Evolutionary conservation across 2,797 vertebrate genomes (phyloP).

Genomic region (Hypotaenidia philippensis): DNA sequence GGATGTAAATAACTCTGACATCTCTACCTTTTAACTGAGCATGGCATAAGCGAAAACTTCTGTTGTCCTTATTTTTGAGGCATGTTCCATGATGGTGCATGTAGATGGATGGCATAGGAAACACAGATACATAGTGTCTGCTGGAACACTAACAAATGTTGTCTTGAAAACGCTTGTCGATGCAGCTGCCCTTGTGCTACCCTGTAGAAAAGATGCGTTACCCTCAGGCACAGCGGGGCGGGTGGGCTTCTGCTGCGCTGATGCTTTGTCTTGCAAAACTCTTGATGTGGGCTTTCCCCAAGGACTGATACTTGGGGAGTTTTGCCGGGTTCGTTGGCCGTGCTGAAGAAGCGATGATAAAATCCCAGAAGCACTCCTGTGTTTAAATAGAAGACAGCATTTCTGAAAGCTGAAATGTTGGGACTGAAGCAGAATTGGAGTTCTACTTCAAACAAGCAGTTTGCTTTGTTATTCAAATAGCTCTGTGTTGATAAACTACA

Average conservation of each 20-base stretch:
- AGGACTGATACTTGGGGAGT: background rate
- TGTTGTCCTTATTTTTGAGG: background rate
- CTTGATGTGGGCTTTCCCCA: background rate
- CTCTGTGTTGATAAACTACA: background rate
- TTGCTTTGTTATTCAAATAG: background rate
- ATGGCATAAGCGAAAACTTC: background rate
- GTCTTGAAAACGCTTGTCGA: background rate
- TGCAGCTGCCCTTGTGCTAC: rapidly evolving
- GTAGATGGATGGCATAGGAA: background rate
- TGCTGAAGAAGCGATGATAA: background rate
- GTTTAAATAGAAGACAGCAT: background rate
- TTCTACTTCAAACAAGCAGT: background rate
- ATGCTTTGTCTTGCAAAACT: background rate
- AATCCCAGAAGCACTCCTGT: background rate
- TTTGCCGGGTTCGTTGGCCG: background rate
- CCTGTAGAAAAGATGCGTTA: rapidly evolving
- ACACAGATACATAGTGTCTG: background rate
- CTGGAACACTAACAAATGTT: background rate
- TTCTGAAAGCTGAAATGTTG: background rate
- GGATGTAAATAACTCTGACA: background rate
- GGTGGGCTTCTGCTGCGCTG: rapidly evolving
- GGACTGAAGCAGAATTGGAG: background rate
- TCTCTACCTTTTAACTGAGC: background rate
- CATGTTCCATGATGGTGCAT: background rate
- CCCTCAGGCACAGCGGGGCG: background rate